Conservation (phyloP, 2,888 invertebrate species). For the Cryptosula pallasiana region DNA sequence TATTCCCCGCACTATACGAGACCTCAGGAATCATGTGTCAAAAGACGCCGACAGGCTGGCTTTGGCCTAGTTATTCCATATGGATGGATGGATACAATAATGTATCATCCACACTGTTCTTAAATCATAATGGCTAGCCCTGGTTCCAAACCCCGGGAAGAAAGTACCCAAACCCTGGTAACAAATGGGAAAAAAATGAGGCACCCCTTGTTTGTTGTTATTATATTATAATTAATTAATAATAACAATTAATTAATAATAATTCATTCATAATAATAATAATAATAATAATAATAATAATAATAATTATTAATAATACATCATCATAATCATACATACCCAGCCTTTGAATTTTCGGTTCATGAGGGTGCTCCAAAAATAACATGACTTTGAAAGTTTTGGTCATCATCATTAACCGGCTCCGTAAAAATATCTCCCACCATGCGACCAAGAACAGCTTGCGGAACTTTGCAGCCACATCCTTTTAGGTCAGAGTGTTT, state of each 20-base stretch:
- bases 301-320: neutral
- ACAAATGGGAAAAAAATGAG: no score
- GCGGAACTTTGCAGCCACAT: constrained; percentile 15
- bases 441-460: neutral
- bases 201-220: no score
- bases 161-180: no score
- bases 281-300: neutral
- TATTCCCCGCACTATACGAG: no score
- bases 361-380: neutral
- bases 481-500: constrained; percentile 17
- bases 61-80: no score
- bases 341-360: neutral
- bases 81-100: no score
- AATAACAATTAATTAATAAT: neutral
- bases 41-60: no score
- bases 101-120: no score
- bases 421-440: constrained; percentile 11
- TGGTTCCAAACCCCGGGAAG: no score
- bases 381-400: neutral
- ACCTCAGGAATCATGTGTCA: no score
- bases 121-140: no score
- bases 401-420: neutral
- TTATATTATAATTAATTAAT: no score
- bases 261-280: neutral
- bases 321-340: neutral